A percentile compares a stretch with the other conserved stretches of the same genome.
phyloP scores from a whole-genome alignment of 2,797 vertebrate species.

The Cuculus canorus region DNA sequence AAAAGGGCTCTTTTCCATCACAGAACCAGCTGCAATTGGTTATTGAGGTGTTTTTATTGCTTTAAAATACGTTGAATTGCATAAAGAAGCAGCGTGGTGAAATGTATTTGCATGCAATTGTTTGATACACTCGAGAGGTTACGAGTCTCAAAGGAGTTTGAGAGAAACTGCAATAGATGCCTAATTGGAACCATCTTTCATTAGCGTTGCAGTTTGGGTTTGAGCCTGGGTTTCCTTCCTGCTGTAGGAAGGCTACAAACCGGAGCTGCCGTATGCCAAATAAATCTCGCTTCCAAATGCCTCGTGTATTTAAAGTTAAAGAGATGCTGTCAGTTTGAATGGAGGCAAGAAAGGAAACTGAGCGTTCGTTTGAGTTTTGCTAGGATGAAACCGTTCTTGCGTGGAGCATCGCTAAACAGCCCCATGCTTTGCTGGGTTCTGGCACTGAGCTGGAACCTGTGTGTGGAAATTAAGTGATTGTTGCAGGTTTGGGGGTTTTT shows the following conservation, averaged over 20 bases:
- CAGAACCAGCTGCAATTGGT: background rate
- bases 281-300: background rate
- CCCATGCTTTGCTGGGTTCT: background rate
- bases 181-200: constrained; percentile 45
- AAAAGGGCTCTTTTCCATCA: background rate
- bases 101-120: constrained; percentile 31
- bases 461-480: background rate
- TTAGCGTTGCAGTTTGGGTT: background rate
- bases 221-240: background rate
- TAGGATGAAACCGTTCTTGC: background rate
- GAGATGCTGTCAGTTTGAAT: constrained; percentile 31
- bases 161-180: background rate
- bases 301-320: background rate
- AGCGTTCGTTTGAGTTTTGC: background rate
- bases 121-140: constrained; percentile 43
- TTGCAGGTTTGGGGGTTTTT: background rate
- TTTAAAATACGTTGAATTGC: background rate
- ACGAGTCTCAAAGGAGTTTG: background rate
- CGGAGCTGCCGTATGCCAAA: constrained; percentile 6
- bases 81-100: background rate
- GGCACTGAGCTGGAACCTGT: background rate
- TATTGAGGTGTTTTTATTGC: background rate
- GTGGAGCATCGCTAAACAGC: background rate
- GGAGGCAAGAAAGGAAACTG: background rate
- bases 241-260: background rate